Base-by-base conservation (phyloP, 2,113 vertebrate genomes). In the Myiozetetes cayanensis region DNA sequence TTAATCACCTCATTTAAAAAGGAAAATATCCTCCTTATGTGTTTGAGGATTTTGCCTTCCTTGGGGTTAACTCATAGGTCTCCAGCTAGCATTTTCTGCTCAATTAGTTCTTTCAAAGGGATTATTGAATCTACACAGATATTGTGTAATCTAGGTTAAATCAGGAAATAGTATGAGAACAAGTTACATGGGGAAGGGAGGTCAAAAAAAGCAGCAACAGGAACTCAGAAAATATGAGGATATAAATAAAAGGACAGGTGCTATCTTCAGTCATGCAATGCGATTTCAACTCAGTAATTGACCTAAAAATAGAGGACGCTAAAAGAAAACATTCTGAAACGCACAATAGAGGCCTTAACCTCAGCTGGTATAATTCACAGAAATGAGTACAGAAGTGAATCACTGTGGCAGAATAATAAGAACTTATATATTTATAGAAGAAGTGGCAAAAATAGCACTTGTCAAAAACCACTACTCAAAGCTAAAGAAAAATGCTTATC, bases 211-310 rank as follows among this genome's bases (percentile, higher is more conserved):
- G 84, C 67, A 91, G 67, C 70, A 79, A 80, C 66, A 94, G 74
- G 91, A 84, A 93, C 87, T 96, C 50, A 94, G 90, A 84, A 88
- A 53, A 95, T 75, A 92, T 61, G 63, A 82, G 41, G 95, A 68
- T 96, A 89, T 96, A 97, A 96, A 96, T 96, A 93, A 94, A 94
- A 96, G 55, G 93, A 90, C 92, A 96, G 85, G 92, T 94, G 84
- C 61, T 96, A 77, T 87, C 89, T 91, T 97, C 92, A 85, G 81
- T 92, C 90, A 67, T 93, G 82, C 95, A 93, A 95, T 41, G 59
- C 94, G 83, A 94, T 94, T 93, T 85, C 59, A 68, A 85, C 67
- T 90, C 76, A 86, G 82, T 87, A 94, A 96, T 87, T 94, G 84
- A 81, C 73, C 91, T 95, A 94, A 96, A 94, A 96, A 96, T 94